phyloP scores from a whole-genome alignment of 2,888 invertebrate genomes.

The Clanis bilineata region DNA sequence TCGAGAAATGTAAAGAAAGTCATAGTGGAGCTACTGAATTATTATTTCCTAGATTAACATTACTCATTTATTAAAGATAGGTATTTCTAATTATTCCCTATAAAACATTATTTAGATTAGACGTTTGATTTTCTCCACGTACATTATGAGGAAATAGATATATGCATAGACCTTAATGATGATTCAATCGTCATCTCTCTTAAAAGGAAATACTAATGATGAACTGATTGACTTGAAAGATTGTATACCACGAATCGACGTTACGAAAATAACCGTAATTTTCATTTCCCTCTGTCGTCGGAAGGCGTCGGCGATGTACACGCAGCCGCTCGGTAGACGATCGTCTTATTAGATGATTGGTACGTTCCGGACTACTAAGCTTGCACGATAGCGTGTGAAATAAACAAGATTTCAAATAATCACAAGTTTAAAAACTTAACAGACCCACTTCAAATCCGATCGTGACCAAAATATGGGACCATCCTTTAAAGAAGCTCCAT shows the following conservation, averaged over 20 bases:
- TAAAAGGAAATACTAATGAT: background rate
- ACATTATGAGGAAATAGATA: no score
- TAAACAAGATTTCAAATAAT: background rate
- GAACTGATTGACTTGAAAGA: background rate
- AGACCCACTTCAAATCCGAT: no score
- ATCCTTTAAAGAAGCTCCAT: no score
- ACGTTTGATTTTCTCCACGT: no score
- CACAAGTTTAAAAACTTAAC: no score
- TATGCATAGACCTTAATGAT: background rate
- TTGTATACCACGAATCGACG: background rate
- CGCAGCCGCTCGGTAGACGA: conserved; percentile 27
- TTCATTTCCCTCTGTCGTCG: conserved; percentile 21
- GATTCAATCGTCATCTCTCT: background rate
- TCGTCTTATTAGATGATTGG: conserved; percentile 60
- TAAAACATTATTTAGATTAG: no score
- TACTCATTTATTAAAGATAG: no score
- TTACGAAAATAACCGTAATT: conserved; percentile 10
- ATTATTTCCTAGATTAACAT: no score
- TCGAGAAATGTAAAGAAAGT: no score
- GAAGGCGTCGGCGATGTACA: conserved; percentile 40
- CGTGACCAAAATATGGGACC: no score
- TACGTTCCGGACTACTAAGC: conserved; percentile 9
- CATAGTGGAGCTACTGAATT: no score
- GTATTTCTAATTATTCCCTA: no score
- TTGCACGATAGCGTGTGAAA: conserved; percentile 33